Evolutionary conservation across 2,888 invertebrate species (phyloP).

Genomic region (Aleiodes alternator): DNA sequence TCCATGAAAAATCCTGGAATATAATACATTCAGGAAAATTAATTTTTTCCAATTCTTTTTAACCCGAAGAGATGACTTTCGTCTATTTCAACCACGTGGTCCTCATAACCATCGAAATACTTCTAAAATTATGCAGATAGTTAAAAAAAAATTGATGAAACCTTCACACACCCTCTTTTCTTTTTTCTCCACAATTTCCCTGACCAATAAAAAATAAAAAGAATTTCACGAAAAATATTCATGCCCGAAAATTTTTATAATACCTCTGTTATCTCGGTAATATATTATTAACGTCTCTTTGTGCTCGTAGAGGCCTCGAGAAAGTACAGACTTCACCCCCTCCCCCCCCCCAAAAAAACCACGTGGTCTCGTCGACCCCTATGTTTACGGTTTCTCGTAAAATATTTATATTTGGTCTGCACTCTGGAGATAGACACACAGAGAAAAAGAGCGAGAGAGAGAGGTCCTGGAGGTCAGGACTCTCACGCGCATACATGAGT

Average conservation of each 20-base stretch:
- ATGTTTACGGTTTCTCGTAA: constrained; percentile 63
- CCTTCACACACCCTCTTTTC: too few relatives aligned
- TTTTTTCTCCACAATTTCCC: too few relatives aligned
- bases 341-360: neutral
- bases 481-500: constrained; percentile 38
- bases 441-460: too few relatives aligned
- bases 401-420: constrained; percentile 65
- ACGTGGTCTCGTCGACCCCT: constrained; percentile 43
- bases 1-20: too few relatives aligned
- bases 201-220: too few relatives aligned
- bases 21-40: too few relatives aligned
- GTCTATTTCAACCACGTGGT: too few relatives aligned
- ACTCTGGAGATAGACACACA: constrained; percentile 55
- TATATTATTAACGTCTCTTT: constrained; percentile 58
- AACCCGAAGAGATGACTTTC: too few relatives aligned
- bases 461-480: constrained; percentile 6
- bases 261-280: constrained; percentile 52
- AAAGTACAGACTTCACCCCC: neutral
- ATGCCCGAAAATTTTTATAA: constrained; percentile 52
- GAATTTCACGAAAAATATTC: constrained; percentile 20
- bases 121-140: too few relatives aligned
- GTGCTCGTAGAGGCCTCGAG: constrained; percentile 36
- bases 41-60: too few relatives aligned
- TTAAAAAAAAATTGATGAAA: too few relatives aligned
- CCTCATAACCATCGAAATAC: too few relatives aligned